These are phyloP conservation scores for Cremastobaeus sp. DNA, from an alignment of 2,888 invertebrate genomes.

Conservation along the genomic window DNA sequence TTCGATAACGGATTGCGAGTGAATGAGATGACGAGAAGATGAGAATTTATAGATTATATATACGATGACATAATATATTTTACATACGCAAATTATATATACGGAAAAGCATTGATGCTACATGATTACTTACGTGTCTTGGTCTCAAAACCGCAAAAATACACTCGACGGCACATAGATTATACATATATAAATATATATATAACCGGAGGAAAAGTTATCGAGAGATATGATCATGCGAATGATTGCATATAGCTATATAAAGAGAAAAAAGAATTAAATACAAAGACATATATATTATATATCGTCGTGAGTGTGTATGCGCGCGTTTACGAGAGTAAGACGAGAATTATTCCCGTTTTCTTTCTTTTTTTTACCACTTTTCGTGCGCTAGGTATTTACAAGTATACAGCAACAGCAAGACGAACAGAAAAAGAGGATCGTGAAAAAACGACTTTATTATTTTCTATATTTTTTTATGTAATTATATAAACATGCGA, in stretches of 20 bases:
- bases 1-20: constrained; percentile 29
- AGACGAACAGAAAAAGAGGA: constrained; percentile 26
- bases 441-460: constrained; percentile 72
- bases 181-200: constrained; percentile 61
- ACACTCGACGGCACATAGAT: constrained; percentile 58
- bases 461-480: constrained; percentile 79
- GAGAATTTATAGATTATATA: constrained; percentile 60
- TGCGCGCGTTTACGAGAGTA: constrained; percentile 61
- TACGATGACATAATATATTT: constrained; percentile 61
- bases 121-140: constrained; percentile 57
- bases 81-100: constrained; percentile 59
- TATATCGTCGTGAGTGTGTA: constrained; percentile 58
- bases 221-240: constrained; percentile 46
- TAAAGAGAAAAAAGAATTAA: constrained; percentile 24
- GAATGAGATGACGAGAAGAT: constrained; percentile 47
- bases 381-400: constrained; percentile 61
- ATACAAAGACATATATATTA: constrained; percentile 51
- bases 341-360: constrained; percentile 65
- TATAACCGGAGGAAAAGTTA: constrained; percentile 48
- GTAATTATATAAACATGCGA: constrained; percentile 77
- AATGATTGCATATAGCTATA: constrained; percentile 60
- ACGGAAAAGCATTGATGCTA: constrained; percentile 46
- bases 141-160: constrained; percentile 59
- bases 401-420: constrained; percentile 21
- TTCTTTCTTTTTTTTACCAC: constrained; percentile 38